A percentile compares a stretch with the other conserved stretches of the same genome.
Conservation (phyloP, 2,888 invertebrate species). For the Chrysomela aeneicollis region DNA sequence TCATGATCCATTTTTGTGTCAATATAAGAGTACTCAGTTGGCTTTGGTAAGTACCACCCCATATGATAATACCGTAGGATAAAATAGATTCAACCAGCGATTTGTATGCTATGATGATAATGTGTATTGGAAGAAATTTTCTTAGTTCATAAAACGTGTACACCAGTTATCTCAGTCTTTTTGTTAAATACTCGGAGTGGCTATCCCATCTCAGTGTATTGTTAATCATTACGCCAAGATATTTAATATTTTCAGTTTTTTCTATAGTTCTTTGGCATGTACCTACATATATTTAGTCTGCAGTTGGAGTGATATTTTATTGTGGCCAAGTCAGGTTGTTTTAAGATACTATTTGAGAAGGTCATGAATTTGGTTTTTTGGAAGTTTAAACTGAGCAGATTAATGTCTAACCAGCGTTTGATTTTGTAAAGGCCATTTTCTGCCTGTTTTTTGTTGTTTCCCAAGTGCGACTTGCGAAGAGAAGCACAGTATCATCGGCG, state of each 20-base stretch:
- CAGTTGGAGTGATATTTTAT: conserved; percentile 2
- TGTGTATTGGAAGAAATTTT: conserved; percentile 6
- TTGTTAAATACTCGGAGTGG: conserved; percentile 6
- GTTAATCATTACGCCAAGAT: not conserved
- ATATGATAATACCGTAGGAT: not conserved
- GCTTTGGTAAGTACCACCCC: no score
- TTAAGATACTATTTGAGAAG: not conserved
- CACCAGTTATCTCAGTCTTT: conserved; percentile 2
- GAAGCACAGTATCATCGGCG: no score
- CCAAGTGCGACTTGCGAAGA: no score
- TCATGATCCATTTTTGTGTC: not conserved
- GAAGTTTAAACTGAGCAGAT: conserved; percentile 4
- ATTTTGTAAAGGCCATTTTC: no score
- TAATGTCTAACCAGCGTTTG: not conserved
- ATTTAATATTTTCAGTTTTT: no score
- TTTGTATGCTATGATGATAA: conserved; percentile 1
- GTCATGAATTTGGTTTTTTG: conserved; percentile 2
- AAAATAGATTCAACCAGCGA: not conserved
- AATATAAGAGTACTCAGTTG: not conserved
- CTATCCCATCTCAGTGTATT: conserved; percentile 8
- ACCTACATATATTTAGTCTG: not conserved
- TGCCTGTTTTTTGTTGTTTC: no score
- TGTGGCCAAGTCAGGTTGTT: conserved; percentile 4
- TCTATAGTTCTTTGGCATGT: not conserved
- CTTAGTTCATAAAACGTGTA: conserved; percentile 8